A percentile compares a stretch with the other conserved stretches of the same genome.
Conservation (phyloP, 2,113 vertebrate species). For the Antennarius striatus region DNA sequence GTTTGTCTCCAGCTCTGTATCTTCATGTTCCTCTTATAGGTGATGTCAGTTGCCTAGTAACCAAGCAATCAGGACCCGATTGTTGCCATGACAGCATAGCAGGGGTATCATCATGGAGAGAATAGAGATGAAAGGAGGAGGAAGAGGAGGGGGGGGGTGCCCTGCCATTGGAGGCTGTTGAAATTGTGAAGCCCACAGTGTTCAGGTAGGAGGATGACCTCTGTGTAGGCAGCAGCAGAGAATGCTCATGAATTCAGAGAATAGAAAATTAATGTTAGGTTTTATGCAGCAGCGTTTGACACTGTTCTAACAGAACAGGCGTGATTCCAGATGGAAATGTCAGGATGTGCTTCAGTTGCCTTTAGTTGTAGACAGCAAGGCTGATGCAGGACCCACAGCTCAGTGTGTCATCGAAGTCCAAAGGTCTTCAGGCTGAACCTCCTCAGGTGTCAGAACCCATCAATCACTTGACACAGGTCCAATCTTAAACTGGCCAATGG, state of each 20-base stretch:
- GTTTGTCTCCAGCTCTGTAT: conserved; percentile 82
- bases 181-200: conserved; percentile 67
- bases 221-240: conserved; percentile 66
- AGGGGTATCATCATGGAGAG: conserved; percentile 83
- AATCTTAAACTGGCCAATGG: conserved; percentile 52
- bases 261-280: conserved; percentile 64
- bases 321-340: conserved; percentile 66
- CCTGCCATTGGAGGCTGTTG: conserved; percentile 70
- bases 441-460: conserved; percentile 72
- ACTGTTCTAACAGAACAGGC: conserved; percentile 31
- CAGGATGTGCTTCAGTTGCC: conserved; percentile 62
- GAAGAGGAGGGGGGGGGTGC: conserved; percentile 31
- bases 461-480: conserved; percentile 60
- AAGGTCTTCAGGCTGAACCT: conserved; percentile 55
- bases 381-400: conserved; percentile 43
- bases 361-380: conserved; percentile 55
- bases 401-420: conserved; percentile 45
- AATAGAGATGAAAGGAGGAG: conserved; percentile 64
- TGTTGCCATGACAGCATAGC: conserved; percentile 85
- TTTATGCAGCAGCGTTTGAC: conserved; percentile 54
- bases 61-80: conserved; percentile 80
- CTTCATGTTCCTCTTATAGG: conserved; percentile 82
- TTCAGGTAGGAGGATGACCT: conserved; percentile 79
- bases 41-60: conserved; percentile 86
- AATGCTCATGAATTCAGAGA: conserved; percentile 64